Evolutionary conservation across 92 coral and sea anemone genomes (phyloP), one percentile per base, ranked within the genome.

Genomic region (Phenganax stokvisi): DNA sequence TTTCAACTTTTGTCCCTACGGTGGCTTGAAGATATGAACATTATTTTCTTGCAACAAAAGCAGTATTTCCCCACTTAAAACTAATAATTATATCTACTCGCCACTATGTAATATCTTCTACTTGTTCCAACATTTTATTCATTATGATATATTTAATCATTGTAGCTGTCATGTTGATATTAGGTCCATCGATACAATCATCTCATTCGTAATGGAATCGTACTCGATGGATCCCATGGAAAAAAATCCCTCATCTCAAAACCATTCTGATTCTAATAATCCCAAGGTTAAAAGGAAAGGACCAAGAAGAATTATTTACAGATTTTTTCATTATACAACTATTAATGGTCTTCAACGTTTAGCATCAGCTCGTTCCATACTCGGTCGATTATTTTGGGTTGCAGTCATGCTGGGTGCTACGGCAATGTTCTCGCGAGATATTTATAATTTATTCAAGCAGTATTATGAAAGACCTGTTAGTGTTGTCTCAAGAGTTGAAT

Each of bases 321-420:
- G 64, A 10, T 86, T 86, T 25, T 86, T 84, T 71, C 75, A 85
- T 27, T 86, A 86, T 61, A 86, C 89, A 44, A 86, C 89, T 44
- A 85, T 85, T 3, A 84, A 86, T 71, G 89, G 89, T 25, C 86
- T 86, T 71, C 86, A 85, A 53, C 84, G 89, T 54, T 60, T 86
- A 71, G 86, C 89, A n/a, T 84, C 84, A 51, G 81, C 86, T 25
- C 56, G 62, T 12, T 62, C 81, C 7, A 76, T 83, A 20, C 62
- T 86, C 56, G 86, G 89, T 30, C 89, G 89, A 31, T 60, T 83
- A 15, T 60, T 77, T 72, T 86, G 89, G 89, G 72, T 76, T 77
- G 11, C 70, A 63, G 84, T 86, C 71, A 57, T 84, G 20, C 56
- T 86, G 16, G 89, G 86, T 9, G 89, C 89, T 78, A 30, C 71